Evolutionary conservation across 2,113 vertebrate genomes (phyloP).

Genomic region (Coreoperca whiteheadi): DNA sequence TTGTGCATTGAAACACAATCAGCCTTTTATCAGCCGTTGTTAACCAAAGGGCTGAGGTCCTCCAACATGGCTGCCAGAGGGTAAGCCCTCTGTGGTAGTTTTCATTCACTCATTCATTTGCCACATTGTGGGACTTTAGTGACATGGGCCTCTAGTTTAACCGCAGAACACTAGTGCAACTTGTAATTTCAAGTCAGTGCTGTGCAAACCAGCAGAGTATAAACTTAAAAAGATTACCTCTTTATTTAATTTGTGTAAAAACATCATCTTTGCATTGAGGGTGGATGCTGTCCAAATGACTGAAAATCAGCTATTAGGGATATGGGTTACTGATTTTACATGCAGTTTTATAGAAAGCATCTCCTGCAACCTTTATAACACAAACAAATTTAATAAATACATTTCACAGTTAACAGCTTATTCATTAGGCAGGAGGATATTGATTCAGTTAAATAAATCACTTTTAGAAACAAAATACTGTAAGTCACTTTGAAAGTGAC

Average conservation of each 20-base stretch:
- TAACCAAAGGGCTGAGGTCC: background rate
- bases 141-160: constrained; percentile 29
- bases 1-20: constrained; percentile 34
- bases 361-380: constrained; percentile 11
- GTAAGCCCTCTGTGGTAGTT: background rate
- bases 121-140: background rate
- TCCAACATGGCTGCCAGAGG: constrained; percentile 27
- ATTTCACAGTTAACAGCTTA: background rate
- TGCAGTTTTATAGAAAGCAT: background rate
- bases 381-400: background rate
- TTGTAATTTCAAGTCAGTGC: background rate
- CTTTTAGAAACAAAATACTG: background rate
- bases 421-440: background rate
- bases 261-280: background rate
- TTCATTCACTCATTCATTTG: background rate
- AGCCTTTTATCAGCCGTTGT: background rate
- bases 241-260: background rate
- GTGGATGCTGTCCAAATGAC: background rate
- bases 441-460: background rate
- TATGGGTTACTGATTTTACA: background rate
- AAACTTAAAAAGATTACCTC: background rate
- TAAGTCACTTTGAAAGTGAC: background rate
- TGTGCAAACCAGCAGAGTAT: constrained; percentile 8
- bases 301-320: background rate
- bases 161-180: constrained; percentile 12